Percentiles rank a stretch among this genome's conserved stretches.
phyloP scores from a whole-genome alignment of 2,797 vertebrate genomes.

The Channa striata region DNA sequence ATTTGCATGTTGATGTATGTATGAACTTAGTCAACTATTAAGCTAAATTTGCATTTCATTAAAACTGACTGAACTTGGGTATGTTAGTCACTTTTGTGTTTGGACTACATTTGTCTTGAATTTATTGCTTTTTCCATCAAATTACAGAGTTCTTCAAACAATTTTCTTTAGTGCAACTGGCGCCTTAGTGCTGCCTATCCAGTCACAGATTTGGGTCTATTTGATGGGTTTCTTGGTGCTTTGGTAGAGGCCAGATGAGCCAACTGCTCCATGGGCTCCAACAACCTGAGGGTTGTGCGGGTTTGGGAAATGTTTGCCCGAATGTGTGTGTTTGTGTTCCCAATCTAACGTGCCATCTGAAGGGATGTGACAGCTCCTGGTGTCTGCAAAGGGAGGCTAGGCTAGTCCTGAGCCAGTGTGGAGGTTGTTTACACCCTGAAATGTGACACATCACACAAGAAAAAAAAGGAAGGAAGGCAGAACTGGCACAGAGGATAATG shows the following conservation, averaged over 20 bases:
- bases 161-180: slow-evolving; percentile 30
- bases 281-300: slow-evolving; percentile 62
- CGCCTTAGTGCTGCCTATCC: slow-evolving; percentile 36
- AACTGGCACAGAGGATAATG: slow-evolving; percentile 51
- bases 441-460: slow-evolving; percentile 62
- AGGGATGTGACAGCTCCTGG: slow-evolving; percentile 66
- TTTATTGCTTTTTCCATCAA: slow-evolving; percentile 42
- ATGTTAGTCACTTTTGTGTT: slow-evolving; percentile 45
- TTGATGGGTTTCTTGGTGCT: slow-evolving; percentile 62
- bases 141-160: slow-evolving; percentile 36
- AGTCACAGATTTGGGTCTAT: slow-evolving; percentile 52
- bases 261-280: slow-evolving; percentile 67
- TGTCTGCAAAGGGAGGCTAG: slow-evolving; percentile 47
- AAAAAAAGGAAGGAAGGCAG: slow-evolving; percentile 37
- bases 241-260: slow-evolving; percentile 47
- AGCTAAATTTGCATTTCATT: slow-evolving; percentile 61
- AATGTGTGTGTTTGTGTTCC: slow-evolving; percentile 44
- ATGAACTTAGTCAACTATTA: slow-evolving; percentile 54
- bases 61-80: slow-evolving; percentile 47
- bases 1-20: slow-evolving; percentile 60
- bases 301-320: slow-evolving; percentile 48
- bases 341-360: slow-evolving; percentile 67
- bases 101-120: slow-evolving; percentile 31
- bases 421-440: slow-evolving; percentile 63
- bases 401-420: slow-evolving; percentile 44